Evolutionary conservation across 2,113 vertebrate genomes (phyloP), one percentile per base, ranked within the genome.

Genomic region (Astur gentilis): DNA sequence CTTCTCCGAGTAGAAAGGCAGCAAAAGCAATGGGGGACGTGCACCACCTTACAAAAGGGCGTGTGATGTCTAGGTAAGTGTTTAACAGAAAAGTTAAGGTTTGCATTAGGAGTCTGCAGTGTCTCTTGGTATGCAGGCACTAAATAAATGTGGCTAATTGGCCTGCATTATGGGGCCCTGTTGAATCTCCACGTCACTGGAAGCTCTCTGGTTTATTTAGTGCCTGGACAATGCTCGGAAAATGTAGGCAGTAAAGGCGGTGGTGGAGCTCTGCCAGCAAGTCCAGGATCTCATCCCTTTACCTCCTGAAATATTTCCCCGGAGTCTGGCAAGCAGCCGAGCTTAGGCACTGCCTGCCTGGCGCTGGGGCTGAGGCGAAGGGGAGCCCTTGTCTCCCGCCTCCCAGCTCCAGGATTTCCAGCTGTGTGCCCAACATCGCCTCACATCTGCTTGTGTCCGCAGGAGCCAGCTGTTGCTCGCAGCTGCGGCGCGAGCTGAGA

Each of bases 181-280:
- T 47, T 87, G 71, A 96, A 91, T 77, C 67, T 69, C 71, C 47
- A 42, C 0, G 0, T 69, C 64, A 34, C 40, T 77, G 49, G 54
- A 79, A 73, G 32, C 49, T 72, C 75, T 86, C 29, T 83, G 67
- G 67, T 89, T 95, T 83, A 73, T 77, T 94, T 81, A 94, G 67
- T 77, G 77, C 44, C 38, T 83, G 67, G 72, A 50, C 58, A 91
- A 83, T 1, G 2, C 58, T 91, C 65, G 80, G 76, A 91, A 91
- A 77, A 83, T 40, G 40, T 20, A 77, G 64, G 21, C 80, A 80
- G 66, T 50, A 92, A 92, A 83, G 45, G n/a, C 21, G 8, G 38
- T 60, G 54, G 44, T 86, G 80, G 67, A 92, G 36, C 31, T 86
- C 72, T 89, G 80, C 83, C 89, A 93, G 54, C 0, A 1, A 0